phyloP scores from a whole-genome alignment of 2,888 invertebrate species.

The Chaetoderma sp. region DNA sequence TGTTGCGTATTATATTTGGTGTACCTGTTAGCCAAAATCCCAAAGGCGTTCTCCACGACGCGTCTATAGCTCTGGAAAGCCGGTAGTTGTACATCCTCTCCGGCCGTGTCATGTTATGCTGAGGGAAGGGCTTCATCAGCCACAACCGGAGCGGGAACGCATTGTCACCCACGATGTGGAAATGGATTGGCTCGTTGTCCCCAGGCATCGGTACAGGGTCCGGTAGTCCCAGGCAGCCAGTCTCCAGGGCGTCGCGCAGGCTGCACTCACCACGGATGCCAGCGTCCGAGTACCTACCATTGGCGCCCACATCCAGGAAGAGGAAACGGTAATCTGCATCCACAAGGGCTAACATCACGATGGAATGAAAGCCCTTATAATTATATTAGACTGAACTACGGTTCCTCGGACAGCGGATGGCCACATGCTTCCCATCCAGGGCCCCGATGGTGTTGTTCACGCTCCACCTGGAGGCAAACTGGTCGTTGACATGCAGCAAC shows the following conservation, averaged over 20 bases:
- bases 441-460: constrained; percentile 6
- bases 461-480: constrained; percentile 2
- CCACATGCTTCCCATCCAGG: constrained; percentile 16
- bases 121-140: constrained; percentile 22
- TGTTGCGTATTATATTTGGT: no score
- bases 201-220: constrained; percentile 10
- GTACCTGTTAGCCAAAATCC: background rate
- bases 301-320: background rate
- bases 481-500: constrained; percentile 9
- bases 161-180: constrained; percentile 5
- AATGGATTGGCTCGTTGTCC: constrained; percentile 11
- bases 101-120: background rate
- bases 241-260: constrained; percentile 4
- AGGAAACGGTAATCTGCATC: constrained; percentile 5
- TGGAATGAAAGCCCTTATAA: constrained; percentile 12
- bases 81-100: constrained; percentile 13
- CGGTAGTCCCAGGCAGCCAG: background rate
- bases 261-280: background rate
- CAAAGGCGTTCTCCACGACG: constrained; percentile 8
- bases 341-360: constrained; percentile 5
- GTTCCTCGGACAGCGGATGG: background rate
- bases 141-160: constrained; percentile 15
- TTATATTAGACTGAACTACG: constrained; percentile 3
- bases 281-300: background rate
- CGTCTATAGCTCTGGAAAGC: background rate